These are phyloP conservation scores for Eurosta solidaginis DNA, from an alignment of 1,140 invertebrate species.

Conservation along the genomic window DNA sequence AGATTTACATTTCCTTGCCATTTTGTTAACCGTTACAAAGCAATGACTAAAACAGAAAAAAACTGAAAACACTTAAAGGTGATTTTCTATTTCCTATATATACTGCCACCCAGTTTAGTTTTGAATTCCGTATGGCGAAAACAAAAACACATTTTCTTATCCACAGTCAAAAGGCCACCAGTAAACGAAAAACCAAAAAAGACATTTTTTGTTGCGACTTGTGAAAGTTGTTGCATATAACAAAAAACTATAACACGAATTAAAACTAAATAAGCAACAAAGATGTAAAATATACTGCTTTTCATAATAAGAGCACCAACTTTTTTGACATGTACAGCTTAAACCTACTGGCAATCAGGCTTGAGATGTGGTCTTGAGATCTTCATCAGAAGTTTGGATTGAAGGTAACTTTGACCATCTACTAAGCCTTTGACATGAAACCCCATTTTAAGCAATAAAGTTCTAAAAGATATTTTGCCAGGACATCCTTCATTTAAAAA, in stretches of 20 bases:
- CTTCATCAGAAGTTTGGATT: too few species aligned
- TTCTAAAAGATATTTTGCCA: too few species aligned
- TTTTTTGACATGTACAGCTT: too few species aligned
- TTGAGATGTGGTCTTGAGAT: too few species aligned
- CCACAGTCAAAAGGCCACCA: neutral
- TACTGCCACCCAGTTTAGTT: neutral
- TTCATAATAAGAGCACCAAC: too few species aligned
- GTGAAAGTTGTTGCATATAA: constrained; percentile 21
- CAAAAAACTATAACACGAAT: neutral
- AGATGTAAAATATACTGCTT: too few species aligned
- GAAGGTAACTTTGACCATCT: too few species aligned
- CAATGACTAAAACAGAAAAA: too few species aligned
- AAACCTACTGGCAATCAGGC: too few species aligned
- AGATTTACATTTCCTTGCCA: constrained; percentile 2
- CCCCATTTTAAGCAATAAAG: too few species aligned
- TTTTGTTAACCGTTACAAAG: neutral
- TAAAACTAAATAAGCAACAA: neutral
- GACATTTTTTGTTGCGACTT: neutral
- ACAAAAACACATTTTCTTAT: constrained; percentile 16
- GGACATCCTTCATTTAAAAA: too few species aligned
- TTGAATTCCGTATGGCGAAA: neutral
- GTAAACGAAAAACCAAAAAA: neutral
- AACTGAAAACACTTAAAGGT: neutral
- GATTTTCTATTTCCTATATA: neutral
- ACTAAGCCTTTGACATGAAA: too few species aligned